phyloP scores from a whole-genome alignment of 2,888 invertebrate genomes.

The Brenthis ino region DNA sequence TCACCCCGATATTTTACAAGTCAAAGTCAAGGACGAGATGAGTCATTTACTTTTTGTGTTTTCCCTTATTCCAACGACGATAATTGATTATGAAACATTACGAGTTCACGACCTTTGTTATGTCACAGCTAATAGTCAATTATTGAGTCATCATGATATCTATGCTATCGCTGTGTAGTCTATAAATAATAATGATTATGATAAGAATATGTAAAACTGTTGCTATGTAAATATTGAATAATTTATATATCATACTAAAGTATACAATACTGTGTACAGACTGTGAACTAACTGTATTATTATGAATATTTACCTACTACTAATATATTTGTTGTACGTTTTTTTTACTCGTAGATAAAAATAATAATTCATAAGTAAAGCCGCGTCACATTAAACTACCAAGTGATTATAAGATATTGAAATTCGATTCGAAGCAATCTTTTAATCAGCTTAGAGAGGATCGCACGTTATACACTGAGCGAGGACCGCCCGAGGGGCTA shows the following conservation, averaged over 20 bases:
- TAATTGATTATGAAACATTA: constrained; percentile 62
- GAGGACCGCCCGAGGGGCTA: constrained; percentile 48
- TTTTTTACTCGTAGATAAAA: neutral
- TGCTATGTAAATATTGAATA: constrained; percentile 1
- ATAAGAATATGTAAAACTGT: constrained; percentile 20
- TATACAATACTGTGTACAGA: too few species aligned
- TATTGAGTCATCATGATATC: constrained; percentile 28
- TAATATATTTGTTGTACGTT: too few species aligned
- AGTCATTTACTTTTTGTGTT: constrained; percentile 74
- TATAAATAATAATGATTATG: constrained; percentile 23
- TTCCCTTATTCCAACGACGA: constrained; percentile 57
- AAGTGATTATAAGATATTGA: constrained; percentile 37
- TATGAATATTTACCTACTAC: too few species aligned
- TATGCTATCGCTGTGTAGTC: constrained; percentile 1
- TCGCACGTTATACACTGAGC: constrained; percentile 42
- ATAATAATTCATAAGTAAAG: neutral
- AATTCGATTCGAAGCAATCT: constrained; percentile 49
- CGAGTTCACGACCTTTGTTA: constrained; percentile 57
- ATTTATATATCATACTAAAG: neutral
- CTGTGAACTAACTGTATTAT: too few species aligned
- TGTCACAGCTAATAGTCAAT: constrained; percentile 34
- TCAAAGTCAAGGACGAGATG: constrained; percentile 63
- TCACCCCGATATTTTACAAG: constrained; percentile 68
- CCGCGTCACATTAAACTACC: neutral
- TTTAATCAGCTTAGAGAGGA: constrained; percentile 59